Evolutionary conservation across 1,140 invertebrate species (phyloP).

Genomic region (Drosophila rhopaloa): DNA sequence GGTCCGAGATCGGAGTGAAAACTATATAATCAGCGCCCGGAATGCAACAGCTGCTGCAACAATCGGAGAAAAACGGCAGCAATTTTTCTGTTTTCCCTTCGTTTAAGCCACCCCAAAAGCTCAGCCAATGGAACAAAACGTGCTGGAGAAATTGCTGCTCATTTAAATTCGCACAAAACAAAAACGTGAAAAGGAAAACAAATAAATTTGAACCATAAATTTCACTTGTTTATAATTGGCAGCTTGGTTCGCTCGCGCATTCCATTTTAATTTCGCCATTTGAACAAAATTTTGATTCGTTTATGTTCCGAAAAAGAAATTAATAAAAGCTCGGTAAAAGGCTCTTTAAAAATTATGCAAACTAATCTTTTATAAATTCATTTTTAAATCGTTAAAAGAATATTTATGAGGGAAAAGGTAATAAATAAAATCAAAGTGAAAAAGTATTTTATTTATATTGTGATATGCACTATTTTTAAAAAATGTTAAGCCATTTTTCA

Average conservation of each 20-base stretch:
- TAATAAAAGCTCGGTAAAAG: conserved; percentile 1
- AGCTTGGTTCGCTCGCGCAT: conserved; percentile 30
- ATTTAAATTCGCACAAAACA: conserved; percentile 40
- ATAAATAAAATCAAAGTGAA: no score
- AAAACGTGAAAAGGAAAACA: conserved; percentile 15
- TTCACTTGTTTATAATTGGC: conserved; percentile 49
- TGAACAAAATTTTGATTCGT: conserved; percentile 25
- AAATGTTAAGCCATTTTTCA: not conserved
- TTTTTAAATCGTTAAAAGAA: no score
- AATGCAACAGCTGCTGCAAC: conserved; percentile 78
- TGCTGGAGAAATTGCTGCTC: conserved; percentile 24
- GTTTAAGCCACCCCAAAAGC: not conserved
- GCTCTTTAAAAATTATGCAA: no score
- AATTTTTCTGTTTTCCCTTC: conserved; percentile 38
- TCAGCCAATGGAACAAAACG: conserved; percentile 35
- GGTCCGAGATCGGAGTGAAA: conserved; percentile 44
- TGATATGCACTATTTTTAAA: not conserved
- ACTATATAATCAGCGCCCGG: conserved; percentile 75
- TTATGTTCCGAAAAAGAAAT: conserved; percentile 8
- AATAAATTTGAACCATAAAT: conserved; percentile 56
- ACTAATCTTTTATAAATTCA: not conserved
- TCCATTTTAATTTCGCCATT: conserved; percentile 42
- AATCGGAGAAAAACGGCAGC: conserved; percentile 52
- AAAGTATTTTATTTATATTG: no score
- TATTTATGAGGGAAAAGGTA: no score